A percentile compares a stretch with the other conserved stretches of the same genome.
These are phyloP conservation scores for Panulirus ornatus DNA, from an alignment of 1,140 invertebrate genomes.

Conservation along the genomic window DNA sequence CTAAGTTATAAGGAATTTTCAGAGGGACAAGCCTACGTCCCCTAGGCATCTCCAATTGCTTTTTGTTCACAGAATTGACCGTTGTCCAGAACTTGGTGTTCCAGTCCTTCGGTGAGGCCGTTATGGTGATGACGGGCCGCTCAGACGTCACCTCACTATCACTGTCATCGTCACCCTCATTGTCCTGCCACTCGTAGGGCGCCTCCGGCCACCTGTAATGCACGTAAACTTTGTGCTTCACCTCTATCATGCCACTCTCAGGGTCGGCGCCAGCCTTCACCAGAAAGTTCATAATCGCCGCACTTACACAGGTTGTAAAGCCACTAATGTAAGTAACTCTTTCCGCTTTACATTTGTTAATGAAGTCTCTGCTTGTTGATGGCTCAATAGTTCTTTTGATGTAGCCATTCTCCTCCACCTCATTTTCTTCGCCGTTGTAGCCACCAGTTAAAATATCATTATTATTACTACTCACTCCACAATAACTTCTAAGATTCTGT, in stretches of 20 bases:
- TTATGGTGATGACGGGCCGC: slow-evolving; percentile 8
- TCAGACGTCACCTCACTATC: not conserved
- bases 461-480: not conserved
- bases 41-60: slow-evolving; percentile 10
- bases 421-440: slow-evolving; percentile 8
- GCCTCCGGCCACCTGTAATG: slow-evolving; percentile 24
- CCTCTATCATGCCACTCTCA: not conserved
- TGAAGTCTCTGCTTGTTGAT: slow-evolving; percentile 23
- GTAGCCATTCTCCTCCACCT: slow-evolving; percentile 3
- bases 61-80: not conserved
- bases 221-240: not conserved
- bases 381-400: slow-evolving; percentile 27
- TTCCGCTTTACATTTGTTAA: slow-evolving; percentile 47
- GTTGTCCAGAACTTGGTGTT: slow-evolving; percentile 21
- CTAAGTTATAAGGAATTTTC: not conserved
- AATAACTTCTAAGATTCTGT: not conserved
- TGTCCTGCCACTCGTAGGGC: slow-evolving; percentile 32
- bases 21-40: not conserved
- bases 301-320: slow-evolving; percentile 35
- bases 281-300: not conserved
- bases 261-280: not conserved
- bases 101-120: not conserved
- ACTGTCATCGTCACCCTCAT: not conserved
- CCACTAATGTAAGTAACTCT: slow-evolving; percentile 30
- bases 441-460: not conserved